A percentile compares a stretch with the other conserved stretches of the same genome.
Evolutionary conservation across 1,140 invertebrate species (phyloP).

Genomic region (Radopholus similis): DNA sequence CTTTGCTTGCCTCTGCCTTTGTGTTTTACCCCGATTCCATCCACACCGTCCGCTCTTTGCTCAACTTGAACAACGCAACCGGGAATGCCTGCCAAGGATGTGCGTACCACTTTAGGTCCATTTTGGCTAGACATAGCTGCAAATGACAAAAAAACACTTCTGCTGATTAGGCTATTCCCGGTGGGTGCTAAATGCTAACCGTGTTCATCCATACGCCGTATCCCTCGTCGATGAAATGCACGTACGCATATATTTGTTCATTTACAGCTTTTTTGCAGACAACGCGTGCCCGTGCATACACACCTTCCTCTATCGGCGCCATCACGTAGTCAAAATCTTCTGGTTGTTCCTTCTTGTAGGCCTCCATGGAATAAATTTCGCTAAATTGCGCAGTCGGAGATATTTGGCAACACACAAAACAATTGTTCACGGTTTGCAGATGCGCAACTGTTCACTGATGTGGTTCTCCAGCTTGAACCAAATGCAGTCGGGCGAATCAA

Average conservation of each 20-base stretch:
- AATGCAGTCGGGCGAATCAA: constrained; percentile 28
- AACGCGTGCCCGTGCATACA: constrained; percentile 24
- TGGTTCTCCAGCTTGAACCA: constrained; percentile 33
- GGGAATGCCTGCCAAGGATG: constrained; percentile 37
- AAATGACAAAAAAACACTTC: neutral
- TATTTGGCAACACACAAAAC: neutral
- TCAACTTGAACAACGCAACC: constrained; percentile 23
- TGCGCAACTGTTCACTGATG: constrained; percentile 22
- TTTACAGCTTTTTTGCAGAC: neutral
- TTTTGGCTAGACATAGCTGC: constrained; percentile 21
- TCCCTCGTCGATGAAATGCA: constrained; percentile 30
- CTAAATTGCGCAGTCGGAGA: neutral
- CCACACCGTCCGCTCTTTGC: neutral
- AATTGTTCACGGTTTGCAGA: neutral
- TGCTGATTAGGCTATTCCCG: neutral
- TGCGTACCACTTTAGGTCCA: constrained; percentile 18
- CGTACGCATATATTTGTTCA: constrained; percentile 6
- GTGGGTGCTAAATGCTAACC: neutral
- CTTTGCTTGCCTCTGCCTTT: too few species aligned
- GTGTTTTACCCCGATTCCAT: too few species aligned
- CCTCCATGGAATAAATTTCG: neutral
- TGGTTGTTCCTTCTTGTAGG: neutral
- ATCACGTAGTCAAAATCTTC: constrained; percentile 24
- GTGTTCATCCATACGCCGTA: constrained; percentile 18
- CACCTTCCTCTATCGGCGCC: constrained; percentile 22